phyloP scores from a whole-genome alignment of 2,797 vertebrate genomes.

The Enteromius mattozi region DNA sequence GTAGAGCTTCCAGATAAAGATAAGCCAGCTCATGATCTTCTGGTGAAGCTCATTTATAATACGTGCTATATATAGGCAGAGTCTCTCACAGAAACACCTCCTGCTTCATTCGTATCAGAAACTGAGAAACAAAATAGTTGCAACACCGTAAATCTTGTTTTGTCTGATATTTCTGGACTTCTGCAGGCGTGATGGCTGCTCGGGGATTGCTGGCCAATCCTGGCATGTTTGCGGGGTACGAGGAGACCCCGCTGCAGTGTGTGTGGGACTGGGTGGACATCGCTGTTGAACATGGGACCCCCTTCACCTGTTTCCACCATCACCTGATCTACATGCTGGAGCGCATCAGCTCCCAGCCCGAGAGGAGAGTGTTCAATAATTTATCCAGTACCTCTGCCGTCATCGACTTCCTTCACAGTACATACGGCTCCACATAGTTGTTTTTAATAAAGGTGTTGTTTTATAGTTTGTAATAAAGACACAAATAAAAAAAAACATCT shows the following conservation, averaged over 20 bases:
- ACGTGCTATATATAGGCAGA: too few species aligned
- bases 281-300: conserved; percentile 89
- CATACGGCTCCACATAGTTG: conserved; percentile 77
- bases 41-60: too few species aligned
- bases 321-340: conserved; percentile 99
- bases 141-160: background rate
- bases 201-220: conserved; percentile 94
- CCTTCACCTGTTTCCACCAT: conserved; percentile 95
- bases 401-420: conserved; percentile 89
- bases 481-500: background rate
- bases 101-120: too few species aligned
- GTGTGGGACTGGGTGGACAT: conserved; percentile 96
- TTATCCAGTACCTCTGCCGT: conserved; percentile 93
- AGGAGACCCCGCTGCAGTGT: conserved; percentile 91
- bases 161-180: background rate
- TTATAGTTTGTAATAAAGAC: conserved; percentile 1
- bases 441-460: conserved; percentile 34
- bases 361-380: conserved; percentile 92
- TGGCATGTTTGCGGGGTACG: conserved; percentile 93
- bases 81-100: too few species aligned
- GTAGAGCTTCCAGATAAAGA: too few species aligned
- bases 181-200: conserved; percentile 91
- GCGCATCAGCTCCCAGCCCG: conserved; percentile 91
- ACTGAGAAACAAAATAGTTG: too few species aligned
- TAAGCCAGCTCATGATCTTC: too few species aligned